A percentile compares a stretch with the other conserved stretches of the same genome.
These are phyloP conservation scores for Eidolon dupreanum DNA, from an alignment of 2,797 vertebrate genomes.

Conservation along the genomic window DNA sequence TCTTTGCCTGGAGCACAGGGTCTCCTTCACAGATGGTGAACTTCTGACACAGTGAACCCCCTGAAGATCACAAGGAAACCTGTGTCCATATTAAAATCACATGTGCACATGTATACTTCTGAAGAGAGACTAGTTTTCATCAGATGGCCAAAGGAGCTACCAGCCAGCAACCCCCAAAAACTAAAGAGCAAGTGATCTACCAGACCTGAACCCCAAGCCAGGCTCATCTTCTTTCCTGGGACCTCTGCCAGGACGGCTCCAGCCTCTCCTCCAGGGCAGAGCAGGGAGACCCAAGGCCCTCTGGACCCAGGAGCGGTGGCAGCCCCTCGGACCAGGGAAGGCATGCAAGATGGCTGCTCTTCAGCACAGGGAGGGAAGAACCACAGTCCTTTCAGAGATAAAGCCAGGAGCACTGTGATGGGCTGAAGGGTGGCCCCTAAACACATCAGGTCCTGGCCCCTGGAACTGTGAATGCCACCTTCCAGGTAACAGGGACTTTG, in stretches of 20 bases:
- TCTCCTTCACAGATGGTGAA: neutral
- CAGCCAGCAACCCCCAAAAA: neutral
- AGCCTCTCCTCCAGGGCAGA: neutral
- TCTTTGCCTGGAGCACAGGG: neutral
- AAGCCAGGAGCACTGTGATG: neutral
- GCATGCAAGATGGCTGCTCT: neutral
- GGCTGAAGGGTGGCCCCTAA: neutral
- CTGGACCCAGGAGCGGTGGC: neutral
- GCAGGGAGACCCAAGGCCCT: neutral
- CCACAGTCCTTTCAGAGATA: neutral
- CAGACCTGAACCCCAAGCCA: neutral
- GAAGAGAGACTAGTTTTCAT: neutral
- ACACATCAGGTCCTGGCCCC: neutral
- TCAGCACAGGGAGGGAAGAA: neutral
- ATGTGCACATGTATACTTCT: fast-evolving
- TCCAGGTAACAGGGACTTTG: neutral
- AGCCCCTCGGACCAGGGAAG: neutral
- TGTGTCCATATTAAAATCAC: neutral
- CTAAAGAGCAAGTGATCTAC: neutral
- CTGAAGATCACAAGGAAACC: neutral
- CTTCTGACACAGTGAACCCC: no score
- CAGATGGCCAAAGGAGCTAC: neutral
- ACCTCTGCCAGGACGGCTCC: neutral
- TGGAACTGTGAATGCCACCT: neutral
- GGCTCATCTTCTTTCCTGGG: neutral